Conservation (phyloP, 2,888 invertebrate species). For the Pristionchus exspectatus region DNA sequence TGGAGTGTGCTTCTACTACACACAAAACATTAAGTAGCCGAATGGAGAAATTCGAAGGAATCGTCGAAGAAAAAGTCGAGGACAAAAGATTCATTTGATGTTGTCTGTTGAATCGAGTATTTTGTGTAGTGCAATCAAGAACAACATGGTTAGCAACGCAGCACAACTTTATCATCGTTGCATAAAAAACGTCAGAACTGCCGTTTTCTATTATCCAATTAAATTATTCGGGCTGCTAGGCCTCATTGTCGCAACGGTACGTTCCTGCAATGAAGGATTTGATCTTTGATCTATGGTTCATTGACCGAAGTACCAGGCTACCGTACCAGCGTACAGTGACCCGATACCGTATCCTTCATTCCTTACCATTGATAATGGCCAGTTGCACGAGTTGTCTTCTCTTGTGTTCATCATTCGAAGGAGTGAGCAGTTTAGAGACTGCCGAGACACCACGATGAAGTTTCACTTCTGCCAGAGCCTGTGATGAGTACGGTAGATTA, state of each 20-base stretch:
- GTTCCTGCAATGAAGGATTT: not conserved
- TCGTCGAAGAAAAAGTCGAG: too few species aligned
- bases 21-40: too few species aligned
- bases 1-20: too few species aligned
- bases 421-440: constrained; percentile 95
- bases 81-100: too few species aligned
- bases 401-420: constrained; percentile 98
- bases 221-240: not conserved
- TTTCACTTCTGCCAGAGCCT: constrained; percentile 85
- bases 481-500: constrained; percentile 65
- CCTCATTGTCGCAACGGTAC: not conserved
- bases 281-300: not conserved
- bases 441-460: constrained; percentile 95
- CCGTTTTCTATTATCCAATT: constrained; percentile 5
- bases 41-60: too few species aligned
- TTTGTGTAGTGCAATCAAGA: not conserved
- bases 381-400: constrained; percentile 93
- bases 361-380: constrained; percentile 96
- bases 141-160: not conserved
- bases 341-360: not conserved
- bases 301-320: not conserved
- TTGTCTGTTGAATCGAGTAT: too few species aligned
- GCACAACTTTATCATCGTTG: constrained; percentile 35
- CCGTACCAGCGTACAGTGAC: constrained; percentile 79
- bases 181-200: constrained; percentile 32